A percentile compares a stretch with the other conserved stretches of the same genome.
These are phyloP conservation scores for Thrips palmi DNA, from an alignment of 1,140 invertebrate species.

Conservation along the genomic window DNA sequence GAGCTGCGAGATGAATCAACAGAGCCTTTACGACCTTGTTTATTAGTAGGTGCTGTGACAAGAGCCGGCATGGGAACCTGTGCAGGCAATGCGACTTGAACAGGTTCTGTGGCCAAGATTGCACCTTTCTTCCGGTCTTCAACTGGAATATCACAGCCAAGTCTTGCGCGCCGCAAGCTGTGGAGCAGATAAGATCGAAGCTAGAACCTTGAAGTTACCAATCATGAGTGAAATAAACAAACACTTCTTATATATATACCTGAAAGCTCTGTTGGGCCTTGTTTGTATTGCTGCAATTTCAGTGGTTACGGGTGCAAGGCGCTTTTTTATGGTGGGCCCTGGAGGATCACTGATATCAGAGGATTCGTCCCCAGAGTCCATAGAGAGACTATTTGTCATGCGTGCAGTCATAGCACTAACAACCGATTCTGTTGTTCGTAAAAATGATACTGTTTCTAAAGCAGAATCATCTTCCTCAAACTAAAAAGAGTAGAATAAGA, in stretches of 20 bases:
- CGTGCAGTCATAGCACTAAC: conserved; percentile 31
- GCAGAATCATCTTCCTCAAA: too few relatives aligned
- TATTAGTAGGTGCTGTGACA: conserved; percentile 5
- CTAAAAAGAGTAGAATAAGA: too few relatives aligned
- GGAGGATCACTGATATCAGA: conserved; percentile 1
- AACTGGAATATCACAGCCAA: background rate
- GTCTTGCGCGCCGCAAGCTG: background rate
- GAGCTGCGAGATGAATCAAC: conserved; percentile 10
- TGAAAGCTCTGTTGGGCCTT: conserved; percentile 28
- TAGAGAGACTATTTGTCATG: conserved; percentile 18
- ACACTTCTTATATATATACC: conserved; percentile 16
- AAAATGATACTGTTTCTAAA: conserved; percentile 27
- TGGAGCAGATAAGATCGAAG: background rate
- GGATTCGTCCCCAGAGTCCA: conserved; percentile 20
- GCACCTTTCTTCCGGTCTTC: background rate
- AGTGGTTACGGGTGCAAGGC: conserved; percentile 5
- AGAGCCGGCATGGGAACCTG: background rate
- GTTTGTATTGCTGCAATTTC: conserved; percentile 21
- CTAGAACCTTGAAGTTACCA: background rate
- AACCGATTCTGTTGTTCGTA: conserved; percentile 31
- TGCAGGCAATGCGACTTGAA: background rate
- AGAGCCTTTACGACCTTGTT: conserved; percentile 1
- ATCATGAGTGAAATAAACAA: background rate
- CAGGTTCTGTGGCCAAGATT: background rate
- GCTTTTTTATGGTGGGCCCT: conserved; percentile 4